Percentiles rank a stretch among this genome's conserved stretches.
phyloP scores from a whole-genome alignment of 2,113 vertebrate species.

The Haemorhous mexicanus region DNA sequence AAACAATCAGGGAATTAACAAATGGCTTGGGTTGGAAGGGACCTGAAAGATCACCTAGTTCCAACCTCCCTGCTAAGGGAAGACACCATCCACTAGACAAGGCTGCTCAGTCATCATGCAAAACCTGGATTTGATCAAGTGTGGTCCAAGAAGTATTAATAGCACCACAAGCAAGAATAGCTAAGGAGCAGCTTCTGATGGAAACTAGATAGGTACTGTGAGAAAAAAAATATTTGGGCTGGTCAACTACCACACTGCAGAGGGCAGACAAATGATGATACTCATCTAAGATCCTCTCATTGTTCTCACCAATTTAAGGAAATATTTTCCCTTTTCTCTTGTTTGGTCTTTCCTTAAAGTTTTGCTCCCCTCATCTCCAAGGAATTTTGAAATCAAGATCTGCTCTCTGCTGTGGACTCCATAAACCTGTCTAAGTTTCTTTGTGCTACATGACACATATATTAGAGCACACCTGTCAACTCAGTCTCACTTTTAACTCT shows the following conservation, averaged over 20 bases:
- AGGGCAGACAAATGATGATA: neutral
- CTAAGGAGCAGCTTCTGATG: neutral
- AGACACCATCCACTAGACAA: neutral
- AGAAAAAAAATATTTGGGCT: neutral
- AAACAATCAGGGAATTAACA: neutral
- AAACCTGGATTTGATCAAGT: neutral
- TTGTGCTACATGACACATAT: neutral
- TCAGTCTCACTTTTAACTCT: neutral
- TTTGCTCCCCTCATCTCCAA: accelerated
- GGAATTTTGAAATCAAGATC: neutral
- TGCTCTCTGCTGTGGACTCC: neutral
- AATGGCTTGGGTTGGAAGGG: neutral
- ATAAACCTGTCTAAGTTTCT: neutral
- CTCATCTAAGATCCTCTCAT: neutral
- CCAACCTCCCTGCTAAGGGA: neutral
- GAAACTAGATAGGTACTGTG: neutral
- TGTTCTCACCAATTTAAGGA: neutral
- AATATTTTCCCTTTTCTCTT: neutral
- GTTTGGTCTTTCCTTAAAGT: neutral
- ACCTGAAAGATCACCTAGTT: neutral
- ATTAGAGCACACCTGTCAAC: neutral
- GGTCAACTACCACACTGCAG: neutral
- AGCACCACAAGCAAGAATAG: neutral
- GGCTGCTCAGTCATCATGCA: neutral
- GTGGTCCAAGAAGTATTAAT: neutral